Evolutionary conservation across 2,113 vertebrate genomes (phyloP), one percentile per base, ranked within the genome.

Genomic region (Cynocephalus volans): DNA sequence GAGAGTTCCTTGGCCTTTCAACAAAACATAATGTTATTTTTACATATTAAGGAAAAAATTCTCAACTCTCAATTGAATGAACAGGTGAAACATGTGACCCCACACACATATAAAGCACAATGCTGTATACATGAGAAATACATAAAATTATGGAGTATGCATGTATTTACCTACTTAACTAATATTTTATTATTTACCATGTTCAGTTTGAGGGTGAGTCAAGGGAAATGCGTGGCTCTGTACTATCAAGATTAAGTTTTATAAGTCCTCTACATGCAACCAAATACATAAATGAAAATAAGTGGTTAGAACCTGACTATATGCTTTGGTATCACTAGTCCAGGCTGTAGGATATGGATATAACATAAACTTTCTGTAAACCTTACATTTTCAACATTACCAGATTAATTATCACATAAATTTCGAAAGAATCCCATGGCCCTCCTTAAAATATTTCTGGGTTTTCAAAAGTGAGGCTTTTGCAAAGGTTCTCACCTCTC

Each of bases 401-500:
- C 33, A 36, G 73, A 76, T 58, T 90, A 95, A 92, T 96, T 97
- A 95, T 95, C 84, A 92, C 28, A 86, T 75, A 56, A 65, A 94
- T 88, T 89, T 93, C 54, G 48, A 96, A 83, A 93, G 45, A 82
- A 97, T 81, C 70, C 92, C 33, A 33, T 79, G 62, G 72, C n/a
- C 23, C 11, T 95, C 9, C 72, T 93, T 88, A 88, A 96, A 87
- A 96, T 54, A 73, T 79, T 87, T 79, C 65, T 92, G 58, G 31
- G 24, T 93, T 95, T 95, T 88, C 70, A 90, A 72, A 79, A 76
- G 19, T 79, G 69, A 95, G 83, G 31, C 48, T 86, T 86, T 97
- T 95, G 86, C 52, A 73, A 95, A 93, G 41, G 23, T 84, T 92
- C 48, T 94, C 58, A 65, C 76, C 83, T 86, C 70, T 76, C 83